phyloP scores from a whole-genome alignment of 2,113 vertebrate species.

The Tympanuchus pallidicinctus region DNA sequence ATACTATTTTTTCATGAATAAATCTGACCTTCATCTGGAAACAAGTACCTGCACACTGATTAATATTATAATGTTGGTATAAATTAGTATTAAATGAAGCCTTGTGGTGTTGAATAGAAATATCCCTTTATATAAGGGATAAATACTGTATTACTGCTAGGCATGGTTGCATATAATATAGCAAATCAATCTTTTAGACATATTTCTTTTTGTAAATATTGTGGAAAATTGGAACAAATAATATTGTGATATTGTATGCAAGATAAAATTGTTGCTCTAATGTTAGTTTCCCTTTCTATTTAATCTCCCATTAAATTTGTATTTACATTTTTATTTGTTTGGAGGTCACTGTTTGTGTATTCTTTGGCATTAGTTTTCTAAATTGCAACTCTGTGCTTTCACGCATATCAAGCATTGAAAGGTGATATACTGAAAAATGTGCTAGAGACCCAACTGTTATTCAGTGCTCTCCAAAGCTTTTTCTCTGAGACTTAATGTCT shows the following conservation, averaged over 20 bases:
- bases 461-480: constrained; percentile 30
- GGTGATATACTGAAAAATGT: constrained; percentile 1
- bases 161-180: not conserved
- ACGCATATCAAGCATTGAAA: constrained; percentile 66
- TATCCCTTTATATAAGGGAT: not conserved
- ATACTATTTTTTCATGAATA: too few species aligned
- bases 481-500: constrained; percentile 17
- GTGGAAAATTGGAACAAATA: constrained; percentile 15
- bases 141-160: not conserved
- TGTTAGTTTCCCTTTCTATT: constrained; percentile 60
- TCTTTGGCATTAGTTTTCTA: constrained; percentile 39
- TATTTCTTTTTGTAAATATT: not conserved
- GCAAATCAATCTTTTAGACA: not conserved
- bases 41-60: not conserved
- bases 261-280: constrained; percentile 60
- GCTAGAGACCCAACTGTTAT: constrained; percentile 13
- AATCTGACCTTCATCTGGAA: not conserved
- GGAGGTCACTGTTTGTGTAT: constrained; percentile 49
- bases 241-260: not conserved
- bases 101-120: not conserved
- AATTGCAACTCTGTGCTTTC: constrained; percentile 71
- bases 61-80: not conserved
- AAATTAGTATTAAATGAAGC: not conserved
- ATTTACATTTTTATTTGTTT: constrained; percentile 78
- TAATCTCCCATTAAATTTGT: constrained; percentile 69